Evolutionary conservation across 2,888 invertebrate genomes (phyloP), one percentile per base, ranked within the genome.

Genomic region (Thera britannica): DNA sequence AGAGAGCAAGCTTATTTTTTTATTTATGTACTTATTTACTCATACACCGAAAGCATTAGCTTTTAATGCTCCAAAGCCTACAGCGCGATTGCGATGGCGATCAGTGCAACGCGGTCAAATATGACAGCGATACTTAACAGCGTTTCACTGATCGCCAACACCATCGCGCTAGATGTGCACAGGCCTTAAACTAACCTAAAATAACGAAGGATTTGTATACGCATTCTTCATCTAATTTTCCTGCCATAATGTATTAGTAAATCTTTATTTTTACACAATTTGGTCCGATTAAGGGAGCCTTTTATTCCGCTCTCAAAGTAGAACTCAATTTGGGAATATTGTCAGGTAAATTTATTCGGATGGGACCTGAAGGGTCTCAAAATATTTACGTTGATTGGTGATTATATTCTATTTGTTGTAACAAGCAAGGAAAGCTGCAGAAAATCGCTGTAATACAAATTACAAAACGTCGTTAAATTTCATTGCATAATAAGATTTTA

Each of bases 281-380:
- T 68, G 55, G 44, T 46, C 67, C 62, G 62, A 72, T 75, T 76
- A 76, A 74, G 72, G 69, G 74, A 74, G 69, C 73, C 72, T 74
- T 76, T 76, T 76, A 75, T 68, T 65, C 72, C 64, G 70, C 72
- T 72, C 75, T 77, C 72, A 76, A 68, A 72, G 70, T 68, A 54
- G 65, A 64, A 65, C 75, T 79, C 77, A 81, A 83, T 81, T 83
- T 79, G 74, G 49, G 72, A 79, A 80, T 77, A 80, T 78, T 83
- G 78, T 80, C 65, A 58, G 74, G 68, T 74, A 79, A 81, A 83
- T 84, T 83, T 81, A 79, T 80, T 78, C 75, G 64, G 73, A 75
- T 76, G 71, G 73, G 71, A 78, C 70, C 75, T 76, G 75, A 76
- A 79, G 76, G 72, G 65, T 65, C 75, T 72, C 62, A 60, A 74